A percentile compares a stretch with the other conserved stretches of the same genome.
Evolutionary conservation across 2,797 vertebrate genomes (phyloP).

Genomic region (Pipistrellus kuhlii): DNA sequence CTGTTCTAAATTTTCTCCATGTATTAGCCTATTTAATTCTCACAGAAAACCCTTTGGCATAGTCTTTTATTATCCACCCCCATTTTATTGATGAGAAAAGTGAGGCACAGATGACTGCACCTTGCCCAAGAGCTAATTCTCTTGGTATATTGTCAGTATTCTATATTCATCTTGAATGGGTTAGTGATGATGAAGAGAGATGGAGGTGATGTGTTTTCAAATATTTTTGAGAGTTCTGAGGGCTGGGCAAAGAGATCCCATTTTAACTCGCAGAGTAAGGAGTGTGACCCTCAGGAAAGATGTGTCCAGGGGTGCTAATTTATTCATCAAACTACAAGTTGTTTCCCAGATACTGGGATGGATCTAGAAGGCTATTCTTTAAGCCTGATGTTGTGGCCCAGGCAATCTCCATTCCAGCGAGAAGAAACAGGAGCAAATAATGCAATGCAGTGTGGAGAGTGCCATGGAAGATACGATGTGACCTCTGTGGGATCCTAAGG

Average conservation of each 20-base stretch:
- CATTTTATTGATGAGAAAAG: background rate
- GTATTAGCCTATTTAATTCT: background rate
- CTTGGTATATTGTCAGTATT: background rate
- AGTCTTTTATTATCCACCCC: background rate
- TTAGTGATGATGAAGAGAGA: background rate
- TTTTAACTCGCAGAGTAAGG: background rate
- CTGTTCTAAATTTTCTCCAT: background rate
- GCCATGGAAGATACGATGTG: background rate
- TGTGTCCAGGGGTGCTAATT: background rate
- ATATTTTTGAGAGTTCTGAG: background rate
- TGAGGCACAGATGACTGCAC: background rate
- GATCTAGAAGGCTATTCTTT: background rate
- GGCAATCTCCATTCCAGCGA: background rate
- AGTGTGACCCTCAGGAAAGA: background rate
- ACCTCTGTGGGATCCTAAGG: background rate
- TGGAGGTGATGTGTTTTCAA: background rate
- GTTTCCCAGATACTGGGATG: background rate
- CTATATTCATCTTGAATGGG: background rate
- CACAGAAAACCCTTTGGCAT: background rate
- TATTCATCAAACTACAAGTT: background rate
- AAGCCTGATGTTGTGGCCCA: background rate
- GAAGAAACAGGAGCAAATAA: background rate
- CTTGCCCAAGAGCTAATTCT: background rate
- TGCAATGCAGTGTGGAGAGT: background rate
- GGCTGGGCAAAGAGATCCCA: background rate